Evolutionary conservation across 1,140 invertebrate species (phyloP), one percentile per base, ranked within the genome.

Genomic region (Sinonovacula constricta): DNA sequence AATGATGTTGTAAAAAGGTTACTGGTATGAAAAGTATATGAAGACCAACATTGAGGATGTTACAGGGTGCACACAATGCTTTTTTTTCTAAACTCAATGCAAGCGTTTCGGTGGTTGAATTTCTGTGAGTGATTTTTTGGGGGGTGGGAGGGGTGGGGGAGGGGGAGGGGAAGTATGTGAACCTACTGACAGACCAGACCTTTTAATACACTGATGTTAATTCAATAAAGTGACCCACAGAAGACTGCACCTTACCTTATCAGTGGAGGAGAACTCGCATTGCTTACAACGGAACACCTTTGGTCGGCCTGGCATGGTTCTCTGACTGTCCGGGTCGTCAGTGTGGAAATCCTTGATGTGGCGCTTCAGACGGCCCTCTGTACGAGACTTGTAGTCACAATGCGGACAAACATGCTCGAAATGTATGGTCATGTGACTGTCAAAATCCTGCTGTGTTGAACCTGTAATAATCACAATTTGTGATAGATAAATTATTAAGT

Each of bases 211-310:
- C n/a, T n/a, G n/a, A n/a, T n/a, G n/a, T n/a, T n/a, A n/a, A n/a
- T n/a, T n/a, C n/a, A n/a, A n/a, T n/a, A n/a, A n/a, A n/a, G n/a
- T n/a, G n/a, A n/a, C n/a, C n/a, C n/a, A n/a, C n/a, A n/a, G n/a
- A n/a, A n/a, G n/a, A n/a, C n/a, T 22, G n/a, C 26, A 0, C 24
- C 60, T 67, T 78, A 88, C 89, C 91, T 99, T 99, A 0, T 96
- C 97, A 1, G 95, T 93, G 0, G 96, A 94, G 0, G 95, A 93
- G 81, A 95, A 95, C 22, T 94, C 93, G 88, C 98, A 99, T 59
- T 97, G 95, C 87, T 99, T 99, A 91, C 98, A 99, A 84, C 95
- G 94, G 89, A 96, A 97, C 0, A 94, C 94, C 90, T 97, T 98
- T 0, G 91, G 90, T 31, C 87, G 68, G 10, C 87, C 88, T 28